These are phyloP conservation scores for Cheiracanthium punctorium DNA, from an alignment of 2,888 invertebrate genomes.

Conservation along the genomic window DNA sequence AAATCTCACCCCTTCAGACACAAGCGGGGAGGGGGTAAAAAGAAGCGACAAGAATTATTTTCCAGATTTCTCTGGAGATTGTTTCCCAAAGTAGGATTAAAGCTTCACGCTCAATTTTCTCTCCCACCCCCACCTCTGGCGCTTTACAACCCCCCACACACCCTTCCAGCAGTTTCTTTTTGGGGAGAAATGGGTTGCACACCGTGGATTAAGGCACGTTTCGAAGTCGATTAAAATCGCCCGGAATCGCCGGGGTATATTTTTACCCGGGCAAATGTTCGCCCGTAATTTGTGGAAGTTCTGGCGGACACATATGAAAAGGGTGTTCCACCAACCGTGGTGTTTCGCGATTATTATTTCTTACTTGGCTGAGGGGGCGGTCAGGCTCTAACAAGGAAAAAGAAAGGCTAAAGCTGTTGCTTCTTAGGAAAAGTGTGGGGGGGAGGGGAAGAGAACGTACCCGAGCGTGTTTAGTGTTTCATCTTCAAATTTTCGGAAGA, in stretches of 20 bases:
- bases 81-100: conserved; percentile 48
- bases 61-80: conserved; percentile 57
- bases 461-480: not conserved
- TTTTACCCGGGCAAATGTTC: not conserved
- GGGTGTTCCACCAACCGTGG: not conserved
- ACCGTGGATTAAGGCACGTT: conserved; percentile 31
- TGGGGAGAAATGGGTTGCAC: conserved; percentile 21
- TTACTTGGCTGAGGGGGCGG: not conserved
- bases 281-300: not conserved
- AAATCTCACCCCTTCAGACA: conserved; percentile 2
- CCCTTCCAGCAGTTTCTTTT: not conserved
- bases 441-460: too few relatives aligned
- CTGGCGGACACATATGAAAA: not conserved
- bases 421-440: too few relatives aligned
- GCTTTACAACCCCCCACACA: not conserved
- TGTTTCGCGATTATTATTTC: not conserved
- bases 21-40: not conserved
- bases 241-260: not conserved
- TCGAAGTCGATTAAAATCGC: conserved; percentile 37
- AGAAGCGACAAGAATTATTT: conserved; percentile 27
- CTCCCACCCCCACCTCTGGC: not conserved
- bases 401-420: not conserved
- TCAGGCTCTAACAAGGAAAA: not conserved
- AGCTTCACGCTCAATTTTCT: conserved; percentile 57
- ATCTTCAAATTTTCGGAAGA: not conserved